These are phyloP conservation scores for Ceyx cyanopectus DNA, from an alignment of 2,113 vertebrate genomes.

Conservation along the genomic window DNA sequence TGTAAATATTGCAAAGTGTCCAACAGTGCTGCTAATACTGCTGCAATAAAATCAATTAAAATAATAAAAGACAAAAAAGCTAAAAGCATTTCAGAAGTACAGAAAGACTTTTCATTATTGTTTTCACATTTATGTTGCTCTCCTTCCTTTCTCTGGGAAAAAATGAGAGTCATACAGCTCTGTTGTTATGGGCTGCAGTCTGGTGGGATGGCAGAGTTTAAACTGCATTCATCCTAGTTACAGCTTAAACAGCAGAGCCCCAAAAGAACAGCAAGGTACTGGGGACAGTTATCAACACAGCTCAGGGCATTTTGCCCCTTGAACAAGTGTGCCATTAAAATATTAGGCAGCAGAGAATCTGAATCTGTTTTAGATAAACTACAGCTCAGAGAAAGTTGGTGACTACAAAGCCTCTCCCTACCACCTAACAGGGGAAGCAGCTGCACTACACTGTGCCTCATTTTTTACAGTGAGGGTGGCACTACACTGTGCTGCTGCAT, in stretches of 20 bases:
- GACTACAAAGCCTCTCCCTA: too few species aligned
- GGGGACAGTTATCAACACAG: not conserved
- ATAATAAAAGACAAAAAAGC: not conserved
- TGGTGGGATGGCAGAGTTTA: slow-evolving; percentile 12
- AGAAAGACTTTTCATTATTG: not conserved
- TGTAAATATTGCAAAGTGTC: slow-evolving; percentile 48
- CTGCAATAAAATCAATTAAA: slow-evolving; percentile 22
- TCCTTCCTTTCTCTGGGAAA: not conserved
- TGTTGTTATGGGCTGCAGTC: slow-evolving; percentile 18
- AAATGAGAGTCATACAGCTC: not conserved
- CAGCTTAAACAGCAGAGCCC: slow-evolving; percentile 36
- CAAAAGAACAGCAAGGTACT: slow-evolving; percentile 1
- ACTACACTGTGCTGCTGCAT: not conserved
- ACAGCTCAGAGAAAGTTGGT: not conserved
- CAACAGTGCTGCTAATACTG: slow-evolving; percentile 20
- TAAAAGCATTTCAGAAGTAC: not conserved
- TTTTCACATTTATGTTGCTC: not conserved
- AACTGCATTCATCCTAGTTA: not conserved
- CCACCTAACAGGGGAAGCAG: too few species aligned
- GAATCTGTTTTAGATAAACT: not conserved
- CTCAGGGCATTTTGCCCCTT: not conserved
- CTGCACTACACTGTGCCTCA: too few species aligned
- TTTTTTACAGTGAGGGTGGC: too few species aligned
- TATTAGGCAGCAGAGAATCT: not conserved
- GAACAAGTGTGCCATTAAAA: not conserved